Percentiles rank a stretch among this genome's conserved stretches.
Evolutionary conservation across 2,113 vertebrate genomes (phyloP).

Genomic region (Pituophis catenifer): DNA sequence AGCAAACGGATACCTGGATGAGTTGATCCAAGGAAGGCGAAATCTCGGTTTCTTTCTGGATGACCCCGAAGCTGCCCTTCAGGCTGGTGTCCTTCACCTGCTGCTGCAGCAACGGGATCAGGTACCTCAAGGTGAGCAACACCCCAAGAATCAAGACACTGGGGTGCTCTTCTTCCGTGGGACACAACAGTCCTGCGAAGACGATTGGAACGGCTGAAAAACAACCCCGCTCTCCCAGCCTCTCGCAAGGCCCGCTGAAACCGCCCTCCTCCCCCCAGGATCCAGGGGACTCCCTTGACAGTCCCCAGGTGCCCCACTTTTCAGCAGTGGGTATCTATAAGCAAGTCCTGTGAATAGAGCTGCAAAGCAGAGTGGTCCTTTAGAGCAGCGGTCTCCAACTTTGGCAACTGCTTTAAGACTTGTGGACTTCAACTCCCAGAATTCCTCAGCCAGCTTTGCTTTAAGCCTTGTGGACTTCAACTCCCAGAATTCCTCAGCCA

Average conservation of each 20-base stretch:
- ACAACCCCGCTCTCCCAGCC: not conserved
- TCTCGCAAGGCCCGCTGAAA: too few species aligned
- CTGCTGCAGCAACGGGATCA: slow-evolving; percentile 93
- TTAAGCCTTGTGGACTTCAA: too few species aligned
- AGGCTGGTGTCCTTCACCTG: slow-evolving; percentile 91
- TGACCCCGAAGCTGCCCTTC: slow-evolving; percentile 96
- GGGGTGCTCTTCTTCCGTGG: slow-evolving; percentile 84
- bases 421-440: too few species aligned
- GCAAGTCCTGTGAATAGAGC: not conserved
- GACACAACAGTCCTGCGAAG: slow-evolving; percentile 82
- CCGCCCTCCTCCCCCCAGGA: not conserved
- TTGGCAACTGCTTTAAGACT: too few species aligned
- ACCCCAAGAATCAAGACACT: slow-evolving; percentile 89
- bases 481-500: too few species aligned
- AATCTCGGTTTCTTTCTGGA: slow-evolving; percentile 89
- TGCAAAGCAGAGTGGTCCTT: not conserved
- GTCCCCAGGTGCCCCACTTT: not conserved
- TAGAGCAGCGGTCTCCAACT: too few species aligned
- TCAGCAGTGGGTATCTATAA: not conserved
- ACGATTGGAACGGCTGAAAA: not conserved
- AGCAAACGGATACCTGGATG: slow-evolving; percentile 77
- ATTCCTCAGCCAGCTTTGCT: too few species aligned
- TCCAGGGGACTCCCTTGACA: not conserved
- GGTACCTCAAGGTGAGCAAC: slow-evolving; percentile 87
- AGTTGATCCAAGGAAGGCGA: slow-evolving; percentile 89